Evolutionary conservation across 1,140 invertebrate species (phyloP).

Genomic region (Drosophila grimshawi): DNA sequence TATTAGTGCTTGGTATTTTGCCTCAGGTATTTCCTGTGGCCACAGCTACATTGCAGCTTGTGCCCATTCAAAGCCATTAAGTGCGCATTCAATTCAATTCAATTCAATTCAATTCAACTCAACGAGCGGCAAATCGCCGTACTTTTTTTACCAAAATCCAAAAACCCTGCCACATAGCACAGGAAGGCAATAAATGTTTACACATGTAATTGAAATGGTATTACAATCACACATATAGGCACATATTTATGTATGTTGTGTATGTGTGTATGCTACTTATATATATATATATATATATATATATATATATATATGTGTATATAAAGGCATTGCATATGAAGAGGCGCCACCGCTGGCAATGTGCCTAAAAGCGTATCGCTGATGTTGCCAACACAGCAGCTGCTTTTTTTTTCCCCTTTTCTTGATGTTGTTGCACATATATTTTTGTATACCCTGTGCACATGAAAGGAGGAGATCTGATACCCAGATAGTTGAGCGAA

Average conservation of each 20-base stretch:
- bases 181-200: conserved; percentile 77
- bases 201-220: conserved; percentile 82
- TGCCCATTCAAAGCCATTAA: conserved; percentile 31
- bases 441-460: conserved; percentile 4
- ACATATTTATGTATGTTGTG: conserved; percentile 7
- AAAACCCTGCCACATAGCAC: conserved; percentile 17
- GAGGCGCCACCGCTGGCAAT: conserved; percentile 50
- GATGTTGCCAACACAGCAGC: conserved; percentile 76
- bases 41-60: background rate
- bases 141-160: conserved; percentile 25
- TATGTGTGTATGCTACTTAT: conserved; percentile 12
- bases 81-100: conserved; percentile 38
- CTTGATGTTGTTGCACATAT: background rate
- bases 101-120: too few relatives aligned
- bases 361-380: conserved; percentile 67
- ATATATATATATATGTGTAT: conserved; percentile 1
- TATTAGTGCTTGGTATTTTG: conserved; percentile 15
- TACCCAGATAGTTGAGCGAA: background rate
- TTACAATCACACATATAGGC: conserved; percentile 70
- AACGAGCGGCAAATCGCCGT: conserved; percentile 20
- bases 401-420: conserved; percentile 33
- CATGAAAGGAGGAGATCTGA: background rate
- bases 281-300: conserved; percentile 7
- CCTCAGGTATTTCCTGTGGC: conserved; percentile 10
- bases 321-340: conserved; percentile 27